These are phyloP conservation scores for Reticulitermes speratus DNA, from an alignment of 1,140 invertebrate species.

Conservation along the genomic window DNA sequence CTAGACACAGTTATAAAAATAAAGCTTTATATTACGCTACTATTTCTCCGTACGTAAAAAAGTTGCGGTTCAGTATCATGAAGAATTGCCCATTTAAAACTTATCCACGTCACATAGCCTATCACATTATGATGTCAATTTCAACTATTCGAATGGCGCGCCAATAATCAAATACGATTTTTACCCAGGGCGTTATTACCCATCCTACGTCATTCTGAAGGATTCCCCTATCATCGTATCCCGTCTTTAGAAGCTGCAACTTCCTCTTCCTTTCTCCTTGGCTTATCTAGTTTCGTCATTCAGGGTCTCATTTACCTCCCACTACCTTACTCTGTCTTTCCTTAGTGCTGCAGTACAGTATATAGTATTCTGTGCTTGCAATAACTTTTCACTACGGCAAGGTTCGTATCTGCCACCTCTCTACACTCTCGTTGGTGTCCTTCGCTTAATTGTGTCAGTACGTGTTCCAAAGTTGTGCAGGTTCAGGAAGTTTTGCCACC, in stretches of 20 bases:
- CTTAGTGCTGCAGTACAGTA: background rate
- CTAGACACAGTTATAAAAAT: too few relatives aligned
- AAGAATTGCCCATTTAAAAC: too few relatives aligned
- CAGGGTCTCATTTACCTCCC: background rate
- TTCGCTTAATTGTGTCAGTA: background rate
- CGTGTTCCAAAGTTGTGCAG: background rate
- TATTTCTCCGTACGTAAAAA: too few relatives aligned
- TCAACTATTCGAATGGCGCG: too few relatives aligned
- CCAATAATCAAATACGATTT: too few relatives aligned
- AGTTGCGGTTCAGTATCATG: too few relatives aligned
- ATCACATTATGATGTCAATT: too few relatives aligned
- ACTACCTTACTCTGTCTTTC: background rate
- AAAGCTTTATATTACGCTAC: too few relatives aligned
- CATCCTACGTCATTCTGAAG: too few relatives aligned
- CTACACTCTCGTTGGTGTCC: background rate
- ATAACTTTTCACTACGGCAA: constrained; percentile 1
- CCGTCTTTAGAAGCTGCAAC: background rate
- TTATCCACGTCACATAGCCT: too few relatives aligned
- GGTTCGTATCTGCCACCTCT: background rate
- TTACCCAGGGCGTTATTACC: too few relatives aligned
- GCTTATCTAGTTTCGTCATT: background rate
- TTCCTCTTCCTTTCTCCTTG: background rate
- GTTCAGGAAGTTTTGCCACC: background rate
- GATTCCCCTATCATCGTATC: background rate
- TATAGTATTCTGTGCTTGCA: background rate